phyloP scores from a whole-genome alignment of 2,113 vertebrate genomes.

The Argyrosomus japonicus region DNA sequence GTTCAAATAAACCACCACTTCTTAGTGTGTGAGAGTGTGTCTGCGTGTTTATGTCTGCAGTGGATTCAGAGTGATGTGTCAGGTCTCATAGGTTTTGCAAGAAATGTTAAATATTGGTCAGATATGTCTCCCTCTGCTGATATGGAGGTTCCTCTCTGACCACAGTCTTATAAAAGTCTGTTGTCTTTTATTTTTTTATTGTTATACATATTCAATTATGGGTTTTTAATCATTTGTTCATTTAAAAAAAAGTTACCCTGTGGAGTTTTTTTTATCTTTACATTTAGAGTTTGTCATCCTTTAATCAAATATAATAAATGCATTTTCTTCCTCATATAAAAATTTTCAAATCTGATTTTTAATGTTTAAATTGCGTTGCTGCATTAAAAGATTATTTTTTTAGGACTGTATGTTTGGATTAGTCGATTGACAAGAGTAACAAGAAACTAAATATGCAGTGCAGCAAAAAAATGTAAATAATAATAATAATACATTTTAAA shows the following conservation, averaged over 20 bases:
- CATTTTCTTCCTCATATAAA: neutral
- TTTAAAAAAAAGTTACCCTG: neutral
- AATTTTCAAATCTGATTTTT: neutral
- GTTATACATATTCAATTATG: neutral
- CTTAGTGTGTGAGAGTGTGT: slow-evolving; percentile 25
- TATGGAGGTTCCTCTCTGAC: neutral
- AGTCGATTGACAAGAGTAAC: no score
- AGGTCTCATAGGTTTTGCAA: neutral
- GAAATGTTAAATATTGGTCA: neutral
- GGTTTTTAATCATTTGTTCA: neutral
- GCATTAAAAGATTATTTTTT: no score
- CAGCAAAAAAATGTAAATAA: no score
- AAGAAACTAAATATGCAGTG: no score
- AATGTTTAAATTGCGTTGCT: neutral
- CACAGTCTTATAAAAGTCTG: neutral
- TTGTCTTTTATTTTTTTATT: neutral
- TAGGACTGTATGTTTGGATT: no score
- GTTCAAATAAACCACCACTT: slow-evolving; percentile 74
- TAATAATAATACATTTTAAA: no score
- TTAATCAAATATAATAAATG: neutral
- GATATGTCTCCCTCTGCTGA: slow-evolving; percentile 49
- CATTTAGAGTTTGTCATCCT: neutral
- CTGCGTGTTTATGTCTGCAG: slow-evolving; percentile 45
- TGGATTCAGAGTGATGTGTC: slow-evolving; percentile 9
- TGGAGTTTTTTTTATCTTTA: neutral